Percentiles rank a stretch among this genome's conserved stretches.
These are phyloP conservation scores for Phaenicophaeus curvirostris DNA, from an alignment of 2,797 vertebrate genomes.

Conservation along the genomic window DNA sequence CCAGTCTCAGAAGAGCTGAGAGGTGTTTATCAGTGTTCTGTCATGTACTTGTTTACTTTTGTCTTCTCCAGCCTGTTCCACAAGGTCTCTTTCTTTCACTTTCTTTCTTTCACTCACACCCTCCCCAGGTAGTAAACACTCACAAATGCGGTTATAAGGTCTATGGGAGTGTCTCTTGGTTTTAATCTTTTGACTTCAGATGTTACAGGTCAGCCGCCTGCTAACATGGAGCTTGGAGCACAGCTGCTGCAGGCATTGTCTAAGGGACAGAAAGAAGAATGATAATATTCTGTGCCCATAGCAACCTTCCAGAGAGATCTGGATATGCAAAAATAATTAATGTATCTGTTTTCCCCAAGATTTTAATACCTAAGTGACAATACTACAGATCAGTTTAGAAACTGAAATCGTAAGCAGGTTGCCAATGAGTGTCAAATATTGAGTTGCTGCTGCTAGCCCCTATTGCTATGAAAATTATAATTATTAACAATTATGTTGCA, in stretches of 20 bases:
- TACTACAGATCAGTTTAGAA: neutral
- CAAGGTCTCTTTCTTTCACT: neutral
- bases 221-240: neutral
- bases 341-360: neutral
- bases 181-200: neutral
- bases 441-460: neutral
- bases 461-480: neutral
- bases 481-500: neutral
- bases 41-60: neutral
- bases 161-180: neutral
- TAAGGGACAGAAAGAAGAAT: neutral
- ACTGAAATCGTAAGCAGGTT: neutral
- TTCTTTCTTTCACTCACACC: too few relatives aligned
- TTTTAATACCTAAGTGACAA: slow-evolving; percentile 2
- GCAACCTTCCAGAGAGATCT: neutral
- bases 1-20: neutral
- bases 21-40: too few relatives aligned
- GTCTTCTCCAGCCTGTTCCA: neutral
- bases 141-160: neutral
- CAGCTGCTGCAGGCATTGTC: neutral
- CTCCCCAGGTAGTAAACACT: neutral
- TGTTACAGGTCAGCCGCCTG: neutral
- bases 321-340: neutral
- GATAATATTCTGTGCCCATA: neutral
- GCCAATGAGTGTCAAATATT: neutral